Evolutionary conservation across 2,888 invertebrate genomes (phyloP).

Genomic region (Kryphioiulus occultus): DNA sequence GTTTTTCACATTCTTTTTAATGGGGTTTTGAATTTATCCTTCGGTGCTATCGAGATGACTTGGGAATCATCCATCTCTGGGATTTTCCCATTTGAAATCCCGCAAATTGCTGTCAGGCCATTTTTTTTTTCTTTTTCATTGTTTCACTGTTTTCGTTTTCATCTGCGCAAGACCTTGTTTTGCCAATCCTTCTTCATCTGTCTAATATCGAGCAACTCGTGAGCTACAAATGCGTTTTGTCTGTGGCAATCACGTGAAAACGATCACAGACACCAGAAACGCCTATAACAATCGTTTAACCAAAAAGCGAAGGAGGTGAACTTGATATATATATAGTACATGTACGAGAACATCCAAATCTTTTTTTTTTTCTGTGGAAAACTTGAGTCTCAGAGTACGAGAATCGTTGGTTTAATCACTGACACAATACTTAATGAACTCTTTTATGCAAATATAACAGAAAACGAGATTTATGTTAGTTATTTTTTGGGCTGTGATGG

Average conservation of each 20-base stretch:
- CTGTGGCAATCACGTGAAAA: background rate
- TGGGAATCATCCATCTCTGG: background rate
- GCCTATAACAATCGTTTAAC: background rate
- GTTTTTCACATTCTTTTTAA: background rate
- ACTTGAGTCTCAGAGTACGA: too few relatives aligned
- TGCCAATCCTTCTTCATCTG: background rate
- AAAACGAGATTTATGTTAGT: too few relatives aligned
- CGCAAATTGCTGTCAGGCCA: constrained; percentile 1
- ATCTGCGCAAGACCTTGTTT: background rate
- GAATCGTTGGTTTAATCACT: too few relatives aligned
- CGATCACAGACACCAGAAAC: background rate
- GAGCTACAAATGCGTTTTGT: background rate
- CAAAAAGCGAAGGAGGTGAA: background rate
- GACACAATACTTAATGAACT: too few relatives aligned
- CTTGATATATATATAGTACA: background rate
- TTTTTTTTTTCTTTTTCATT: constrained; percentile 6
- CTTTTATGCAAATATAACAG: too few relatives aligned
- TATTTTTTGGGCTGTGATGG: too few relatives aligned
- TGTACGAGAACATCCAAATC: too few relatives aligned
- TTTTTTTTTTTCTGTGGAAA: too few relatives aligned
- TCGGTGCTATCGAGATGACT: background rate
- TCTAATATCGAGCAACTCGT: background rate
- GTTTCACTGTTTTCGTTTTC: background rate
- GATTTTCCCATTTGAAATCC: constrained; percentile 28
- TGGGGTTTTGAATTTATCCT: background rate